phyloP scores from a whole-genome alignment of 2,113 vertebrate species.

The Ptilonorhynchus violaceus region DNA sequence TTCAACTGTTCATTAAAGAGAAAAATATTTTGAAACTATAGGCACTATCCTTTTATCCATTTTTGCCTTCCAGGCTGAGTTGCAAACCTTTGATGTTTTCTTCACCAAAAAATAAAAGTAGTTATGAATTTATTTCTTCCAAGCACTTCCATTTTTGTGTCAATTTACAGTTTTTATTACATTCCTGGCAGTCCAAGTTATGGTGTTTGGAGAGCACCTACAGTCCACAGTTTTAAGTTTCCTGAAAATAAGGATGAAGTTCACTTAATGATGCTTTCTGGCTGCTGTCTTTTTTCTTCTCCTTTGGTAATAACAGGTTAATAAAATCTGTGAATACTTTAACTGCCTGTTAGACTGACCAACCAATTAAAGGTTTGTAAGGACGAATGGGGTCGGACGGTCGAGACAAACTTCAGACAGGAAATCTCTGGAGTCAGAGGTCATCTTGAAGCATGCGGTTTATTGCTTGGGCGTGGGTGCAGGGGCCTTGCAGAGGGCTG shows the following conservation, averaged over 20 bases:
- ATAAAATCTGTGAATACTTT: constrained; percentile 53
- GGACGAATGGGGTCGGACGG: too few species aligned
- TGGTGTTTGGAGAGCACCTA: constrained; percentile 31
- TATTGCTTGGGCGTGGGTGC: too few species aligned
- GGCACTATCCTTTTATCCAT: constrained; percentile 13
- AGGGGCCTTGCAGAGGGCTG: too few species aligned
- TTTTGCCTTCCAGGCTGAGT: constrained; percentile 50
- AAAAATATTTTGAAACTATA: constrained; percentile 58
- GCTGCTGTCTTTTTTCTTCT: constrained; percentile 1
- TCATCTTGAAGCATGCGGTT: too few species aligned
- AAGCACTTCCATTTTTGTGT: constrained; percentile 56
- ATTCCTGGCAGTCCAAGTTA: constrained; percentile 30
- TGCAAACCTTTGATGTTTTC: constrained; percentile 54
- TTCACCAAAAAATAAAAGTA: constrained; percentile 32
- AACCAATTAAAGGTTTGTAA: constrained; percentile 59
- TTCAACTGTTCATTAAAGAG: constrained; percentile 63
- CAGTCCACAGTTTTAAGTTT: constrained; percentile 13
- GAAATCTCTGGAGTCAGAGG: too few species aligned
- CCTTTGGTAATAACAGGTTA: constrained; percentile 51
- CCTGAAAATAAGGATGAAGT: constrained; percentile 7
- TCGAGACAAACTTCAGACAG: too few species aligned
- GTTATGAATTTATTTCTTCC: constrained; percentile 56
- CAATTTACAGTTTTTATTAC: constrained; percentile 62
- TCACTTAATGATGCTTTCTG: constrained; percentile 29
- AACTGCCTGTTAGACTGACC: constrained; percentile 45